These are phyloP conservation scores for Heliothis peltigera DNA, from an alignment of 2,888 invertebrate genomes.

Conservation along the genomic window DNA sequence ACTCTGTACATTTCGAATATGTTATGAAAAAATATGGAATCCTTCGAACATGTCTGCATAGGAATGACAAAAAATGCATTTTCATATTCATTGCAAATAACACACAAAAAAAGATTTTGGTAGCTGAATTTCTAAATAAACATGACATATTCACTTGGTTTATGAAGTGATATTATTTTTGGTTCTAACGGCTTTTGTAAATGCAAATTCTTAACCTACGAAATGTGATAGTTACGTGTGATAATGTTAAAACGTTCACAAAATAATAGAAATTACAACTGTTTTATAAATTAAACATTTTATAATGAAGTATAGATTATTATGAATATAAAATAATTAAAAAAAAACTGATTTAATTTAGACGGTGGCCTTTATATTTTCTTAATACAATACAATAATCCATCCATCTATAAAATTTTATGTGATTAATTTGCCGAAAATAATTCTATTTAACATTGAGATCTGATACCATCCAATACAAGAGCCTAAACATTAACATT, in stretches of 20 bases:
- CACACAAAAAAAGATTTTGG: not conserved
- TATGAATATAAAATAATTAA: constrained; percentile 12
- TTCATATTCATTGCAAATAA: not conserved
- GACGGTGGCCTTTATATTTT: constrained; percentile 44
- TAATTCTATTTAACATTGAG: constrained; percentile 34
- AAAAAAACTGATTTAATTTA: constrained; percentile 13
- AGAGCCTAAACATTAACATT: constrained; percentile 2
- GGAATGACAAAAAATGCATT: constrained; percentile 10
- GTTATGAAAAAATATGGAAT: constrained; percentile 32
- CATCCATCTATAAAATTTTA: constrained; percentile 16
- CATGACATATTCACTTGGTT: no score
- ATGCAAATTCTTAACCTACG: constrained; percentile 4
- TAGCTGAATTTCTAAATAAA: no score
- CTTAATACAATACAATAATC: constrained; percentile 14
- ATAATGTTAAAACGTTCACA: constrained; percentile 42
- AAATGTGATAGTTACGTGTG: constrained; percentile 59
- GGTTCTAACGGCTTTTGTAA: not conserved
- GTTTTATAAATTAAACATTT: constrained; percentile 21
- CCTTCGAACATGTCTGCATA: constrained; percentile 12
- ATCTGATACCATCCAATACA: constrained; percentile 37
- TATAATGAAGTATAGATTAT: constrained; percentile 7
- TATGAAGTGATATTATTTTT: not conserved
- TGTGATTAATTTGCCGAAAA: constrained; percentile 1
- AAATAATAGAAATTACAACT: constrained; percentile 31
- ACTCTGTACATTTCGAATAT: constrained; percentile 54